Conservation (phyloP, 1,140 invertebrate species). For the Apocrypta bakeri region DNA sequence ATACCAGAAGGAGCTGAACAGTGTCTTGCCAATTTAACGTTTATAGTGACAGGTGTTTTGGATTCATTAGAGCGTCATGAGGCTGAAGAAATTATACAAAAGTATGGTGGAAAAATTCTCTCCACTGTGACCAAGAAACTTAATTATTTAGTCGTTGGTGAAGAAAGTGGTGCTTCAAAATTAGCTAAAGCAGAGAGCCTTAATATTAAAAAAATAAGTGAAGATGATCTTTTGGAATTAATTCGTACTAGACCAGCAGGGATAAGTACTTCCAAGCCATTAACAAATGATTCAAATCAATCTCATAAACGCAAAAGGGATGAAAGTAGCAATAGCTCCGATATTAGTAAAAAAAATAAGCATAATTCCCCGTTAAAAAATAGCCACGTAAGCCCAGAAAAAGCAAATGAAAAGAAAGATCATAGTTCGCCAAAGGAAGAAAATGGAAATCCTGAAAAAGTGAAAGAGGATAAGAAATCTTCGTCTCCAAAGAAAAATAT, state of each 20-base stretch:
- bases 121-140: slow-evolving; percentile 85
- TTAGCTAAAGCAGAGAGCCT: slow-evolving; percentile 84
- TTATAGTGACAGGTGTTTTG: slow-evolving; percentile 90
- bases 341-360: not conserved
- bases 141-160: slow-evolving; percentile 87
- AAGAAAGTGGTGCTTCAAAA: slow-evolving; percentile 90
- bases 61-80: slow-evolving; percentile 92
- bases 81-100: slow-evolving; percentile 82
- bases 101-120: slow-evolving; percentile 88
- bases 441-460: not conserved
- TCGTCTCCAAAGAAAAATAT: not conserved
- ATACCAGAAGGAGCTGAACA: slow-evolving; percentile 86
- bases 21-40: slow-evolving; percentile 85
- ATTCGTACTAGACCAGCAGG: slow-evolving; percentile 78
- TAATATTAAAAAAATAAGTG: slow-evolving; percentile 82
- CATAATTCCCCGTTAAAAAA: not conserved
- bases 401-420: not conserved
- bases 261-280: slow-evolving; percentile 32
- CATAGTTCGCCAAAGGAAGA: not conserved
- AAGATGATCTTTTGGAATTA: slow-evolving; percentile 89
- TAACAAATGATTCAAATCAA: not conserved
- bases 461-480: not conserved
- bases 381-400: not conserved
- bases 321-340: not conserved
- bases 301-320: slow-evolving; percentile 14